Evolutionary conservation across 2,797 vertebrate genomes (phyloP), one percentile per base, ranked within the genome.

Genomic region (Limnodromus scolopaceus): DNA sequence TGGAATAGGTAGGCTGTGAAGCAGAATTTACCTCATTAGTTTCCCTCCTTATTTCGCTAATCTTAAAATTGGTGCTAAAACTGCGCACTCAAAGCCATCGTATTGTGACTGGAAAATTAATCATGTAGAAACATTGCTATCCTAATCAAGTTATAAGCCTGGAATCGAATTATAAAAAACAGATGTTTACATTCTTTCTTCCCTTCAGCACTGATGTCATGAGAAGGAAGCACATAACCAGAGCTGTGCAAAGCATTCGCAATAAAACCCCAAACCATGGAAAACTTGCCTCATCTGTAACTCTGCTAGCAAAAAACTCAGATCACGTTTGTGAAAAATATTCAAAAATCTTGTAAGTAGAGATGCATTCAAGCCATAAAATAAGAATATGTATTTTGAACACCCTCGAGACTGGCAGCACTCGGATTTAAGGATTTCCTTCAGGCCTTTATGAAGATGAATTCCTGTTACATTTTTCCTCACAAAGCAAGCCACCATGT

Each of bases 141-240:
- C 97, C 97, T 97, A 98, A 98, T 98, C 95, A 98, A 98, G 97
- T 98, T 98, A 96, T 96, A 97, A 97, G 97, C 85, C 95, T 97
- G 88, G 93, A 97, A 97, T 65, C 81, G 90, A 92, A 92, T 98
- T 98, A 98, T 97, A 97, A 96, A 97, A 98, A 98, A 95, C 98
- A 98, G 98, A 98, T 98, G 98, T 97, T 98, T 98, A 97, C 97
- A 97, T 97, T 98, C 96, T 96, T 97, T 92, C 87, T 96, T 74
- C 93, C 97, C 81, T 97, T 97, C 94, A 95, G 95, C 96, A 95
- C 94, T 91, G 95, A 98, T 79, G 96, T 98, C 96, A 97, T 96
- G 93, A 97, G 97, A 97, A 97, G 94, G 93, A 97, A 98, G 94
- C 95, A 94, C 96, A 97, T 87, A 98, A 93, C 87, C 69, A 80